phyloP scores from a whole-genome alignment of 2,113 vertebrate species.

The Setophaga petechia region DNA sequence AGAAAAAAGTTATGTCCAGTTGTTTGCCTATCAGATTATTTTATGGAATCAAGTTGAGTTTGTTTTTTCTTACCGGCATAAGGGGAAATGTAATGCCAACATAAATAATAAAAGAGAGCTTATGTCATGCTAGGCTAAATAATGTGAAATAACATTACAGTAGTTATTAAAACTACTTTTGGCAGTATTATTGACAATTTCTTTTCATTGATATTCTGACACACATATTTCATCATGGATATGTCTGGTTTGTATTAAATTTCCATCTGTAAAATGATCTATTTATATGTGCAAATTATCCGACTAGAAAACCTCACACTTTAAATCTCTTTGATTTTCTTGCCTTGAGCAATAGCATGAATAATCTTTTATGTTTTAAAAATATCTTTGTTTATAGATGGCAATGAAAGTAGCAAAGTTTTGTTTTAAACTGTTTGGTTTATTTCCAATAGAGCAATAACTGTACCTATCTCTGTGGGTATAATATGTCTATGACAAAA shows the following conservation, averaged over 20 bases:
- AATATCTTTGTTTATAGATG: not conserved
- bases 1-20: not conserved
- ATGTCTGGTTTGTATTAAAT: not conserved
- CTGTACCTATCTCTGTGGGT: not conserved
- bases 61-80: not conserved
- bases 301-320: not conserved
- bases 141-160: not conserved
- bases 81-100: not conserved
- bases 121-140: not conserved
- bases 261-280: not conserved
- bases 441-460: not conserved
- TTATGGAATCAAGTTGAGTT: not conserved
- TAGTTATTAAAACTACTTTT: not conserved
- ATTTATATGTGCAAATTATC: not conserved
- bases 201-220: not conserved
- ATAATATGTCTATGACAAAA: not conserved
- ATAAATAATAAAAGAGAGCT: not conserved
- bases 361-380: not conserved
- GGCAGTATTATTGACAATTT: not conserved
- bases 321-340: not conserved
- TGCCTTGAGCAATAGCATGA: not conserved
- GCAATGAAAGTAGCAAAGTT: not conserved
- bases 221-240: not conserved
- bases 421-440: not conserved
- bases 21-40: not conserved